Evolutionary conservation across 53 echinoderm and acorn worm species (phyloP), one percentile per base, ranked within the genome.

Genomic region (Zoroaster sp.): DNA sequence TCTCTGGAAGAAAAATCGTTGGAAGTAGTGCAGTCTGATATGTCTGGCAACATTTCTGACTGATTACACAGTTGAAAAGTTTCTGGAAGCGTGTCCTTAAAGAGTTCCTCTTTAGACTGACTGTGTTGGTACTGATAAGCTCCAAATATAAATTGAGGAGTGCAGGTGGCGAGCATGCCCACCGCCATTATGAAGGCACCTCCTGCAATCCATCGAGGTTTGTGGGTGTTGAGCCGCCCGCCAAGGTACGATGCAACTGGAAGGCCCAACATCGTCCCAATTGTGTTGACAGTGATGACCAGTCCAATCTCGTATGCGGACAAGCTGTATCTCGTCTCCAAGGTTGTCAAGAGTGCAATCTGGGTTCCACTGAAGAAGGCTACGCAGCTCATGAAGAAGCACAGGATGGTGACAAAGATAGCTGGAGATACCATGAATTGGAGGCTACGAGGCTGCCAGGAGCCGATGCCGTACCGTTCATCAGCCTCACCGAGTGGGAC

Each of bases 251-350:
- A 89, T 35, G 89, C 90, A 10, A 93, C 89, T 11, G 89, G 23
- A 40, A 93, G 78, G 12, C 89, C 77, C 12, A 89, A 47, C 46
- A 93, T 74, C 6, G 93, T 89, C 18, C 89, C 89, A 2, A 93
- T 43, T 45, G 89, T 89, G 28, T 93, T 89, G 70, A 89, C 71
- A 49, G 89, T 93, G 74, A 89, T 86, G 71, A 93, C 89, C 77
- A 89, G 86, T 14, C 93, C 93, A 17, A 93, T 78, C 40, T 90
- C 70, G 12, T 76, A 86, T 0, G 89, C 85, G 9, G 89, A 86
- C 33, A 93, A 87, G 34, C 89, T 69, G 67, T 93, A 93, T 12
- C 93, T 83, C 23, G 89, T 89, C 80, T 93, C 93, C 45, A 93
- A 67, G 38, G 93, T 89, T 42, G 93, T 93, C 47, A 93, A 51